Conservation (phyloP, 2,797 vertebrate genomes). For the Knipowitschia caucasica region DNA sequence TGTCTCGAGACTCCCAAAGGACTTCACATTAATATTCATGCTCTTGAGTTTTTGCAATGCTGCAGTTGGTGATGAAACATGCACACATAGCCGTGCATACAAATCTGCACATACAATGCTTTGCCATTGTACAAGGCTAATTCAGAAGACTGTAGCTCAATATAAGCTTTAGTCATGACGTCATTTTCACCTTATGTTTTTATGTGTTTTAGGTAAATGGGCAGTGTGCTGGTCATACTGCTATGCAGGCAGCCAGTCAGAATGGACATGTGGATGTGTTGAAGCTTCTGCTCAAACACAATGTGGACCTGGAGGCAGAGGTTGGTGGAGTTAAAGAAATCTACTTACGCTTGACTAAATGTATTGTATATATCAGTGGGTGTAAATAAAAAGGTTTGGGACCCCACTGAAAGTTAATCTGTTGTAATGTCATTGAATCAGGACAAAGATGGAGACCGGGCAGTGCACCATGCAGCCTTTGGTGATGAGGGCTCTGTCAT, state of each 20-base stretch:
- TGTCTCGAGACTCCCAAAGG: slow-evolving; percentile 74
- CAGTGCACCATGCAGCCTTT: slow-evolving; percentile 95
- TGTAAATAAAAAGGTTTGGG: slow-evolving; percentile 5
- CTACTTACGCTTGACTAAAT: background rate
- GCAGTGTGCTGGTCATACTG: slow-evolving; percentile 97
- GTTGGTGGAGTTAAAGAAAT: slow-evolving; percentile 63
- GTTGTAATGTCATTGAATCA: slow-evolving; percentile 50
- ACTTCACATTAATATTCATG: slow-evolving; percentile 77
- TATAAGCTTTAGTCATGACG: slow-evolving; percentile 5
- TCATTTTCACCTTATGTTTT: slow-evolving; percentile 13
- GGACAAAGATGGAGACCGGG: slow-evolving; percentile 98
- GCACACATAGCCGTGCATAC: slow-evolving; percentile 33
- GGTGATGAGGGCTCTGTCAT: slow-evolving; percentile 98
- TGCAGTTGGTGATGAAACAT: slow-evolving; percentile 70
- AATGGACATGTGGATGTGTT: slow-evolving; percentile 97
- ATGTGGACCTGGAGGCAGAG: slow-evolving; percentile 97
- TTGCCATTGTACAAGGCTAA: slow-evolving; percentile 29
- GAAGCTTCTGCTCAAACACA: slow-evolving; percentile 96
- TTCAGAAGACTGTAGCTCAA: slow-evolving; percentile 26
- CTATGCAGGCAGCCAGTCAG: slow-evolving; percentile 98
- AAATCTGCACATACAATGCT: slow-evolving; percentile 20
- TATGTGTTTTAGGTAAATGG: slow-evolving; percentile 83
- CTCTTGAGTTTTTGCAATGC: slow-evolving; percentile 69
- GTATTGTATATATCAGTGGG: background rate
- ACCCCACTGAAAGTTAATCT: slow-evolving; percentile 26